Evolutionary conservation across 2,113 vertebrate genomes (phyloP).

Genomic region (Meriones unguiculatus): DNA sequence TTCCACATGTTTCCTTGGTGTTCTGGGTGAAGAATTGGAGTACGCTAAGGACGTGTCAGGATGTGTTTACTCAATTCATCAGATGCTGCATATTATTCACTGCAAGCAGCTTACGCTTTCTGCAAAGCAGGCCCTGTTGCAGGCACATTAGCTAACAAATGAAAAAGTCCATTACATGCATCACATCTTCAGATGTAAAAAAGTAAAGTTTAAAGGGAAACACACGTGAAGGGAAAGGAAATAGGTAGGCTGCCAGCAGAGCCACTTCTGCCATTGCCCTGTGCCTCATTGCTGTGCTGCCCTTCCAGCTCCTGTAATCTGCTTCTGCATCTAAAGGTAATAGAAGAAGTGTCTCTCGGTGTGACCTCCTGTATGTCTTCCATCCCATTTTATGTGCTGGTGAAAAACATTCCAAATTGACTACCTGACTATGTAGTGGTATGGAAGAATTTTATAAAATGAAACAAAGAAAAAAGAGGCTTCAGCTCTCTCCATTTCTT

Average conservation of each 20-base stretch:
- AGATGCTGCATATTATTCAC: not conserved
- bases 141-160: not conserved
- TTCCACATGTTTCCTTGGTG: not conserved
- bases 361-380: not conserved
- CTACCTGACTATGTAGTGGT: not conserved
- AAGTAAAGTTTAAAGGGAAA: slow-evolving; percentile 26
- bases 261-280: not conserved
- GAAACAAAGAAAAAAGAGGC: not conserved
- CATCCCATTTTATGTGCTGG: not conserved
- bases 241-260: not conserved
- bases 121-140: not conserved
- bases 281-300: not conserved
- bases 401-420: not conserved
- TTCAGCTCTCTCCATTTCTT: not conserved
- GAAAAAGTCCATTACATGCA: not conserved
- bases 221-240: not conserved
- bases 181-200: slow-evolving; percentile 39
- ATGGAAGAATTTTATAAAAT: not conserved
- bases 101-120: slow-evolving; percentile 15
- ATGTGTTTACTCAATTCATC: not conserved
- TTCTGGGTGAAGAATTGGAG: not conserved
- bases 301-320: not conserved
- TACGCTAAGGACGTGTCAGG: not conserved
- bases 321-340: not conserved
- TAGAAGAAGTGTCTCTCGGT: not conserved